phyloP scores from a whole-genome alignment of 2,888 invertebrate species.

The Arrhopalites spinosus region DNA sequence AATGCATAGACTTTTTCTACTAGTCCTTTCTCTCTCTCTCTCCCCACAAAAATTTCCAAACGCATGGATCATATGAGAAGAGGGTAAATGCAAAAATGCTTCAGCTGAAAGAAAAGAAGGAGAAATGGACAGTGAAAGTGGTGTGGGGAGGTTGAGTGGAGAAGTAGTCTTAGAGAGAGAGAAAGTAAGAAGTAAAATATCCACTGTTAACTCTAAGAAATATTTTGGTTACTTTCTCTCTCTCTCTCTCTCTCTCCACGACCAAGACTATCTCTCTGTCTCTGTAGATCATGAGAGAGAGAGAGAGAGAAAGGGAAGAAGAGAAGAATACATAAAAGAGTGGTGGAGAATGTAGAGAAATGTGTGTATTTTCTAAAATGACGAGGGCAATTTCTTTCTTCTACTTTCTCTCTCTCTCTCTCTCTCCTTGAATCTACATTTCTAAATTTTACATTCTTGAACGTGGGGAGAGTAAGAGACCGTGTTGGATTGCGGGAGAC shows the following conservation, averaged over 20 bases:
- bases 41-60: not conserved
- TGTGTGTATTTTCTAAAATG: conserved; percentile 9
- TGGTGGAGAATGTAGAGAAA: conserved; percentile 14
- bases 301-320: not conserved
- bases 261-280: too few species aligned
- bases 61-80: not conserved
- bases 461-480: too few species aligned
- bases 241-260: too few species aligned
- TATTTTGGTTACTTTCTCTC: too few species aligned
- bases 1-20: conserved; percentile 10
- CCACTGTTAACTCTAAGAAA: too few species aligned
- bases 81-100: not conserved
- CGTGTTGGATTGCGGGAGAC: too few species aligned
- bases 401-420: too few species aligned
- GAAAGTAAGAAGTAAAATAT: too few species aligned
- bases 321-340: not conserved
- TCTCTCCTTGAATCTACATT: not conserved
- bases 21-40: too few species aligned
- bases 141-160: too few species aligned
- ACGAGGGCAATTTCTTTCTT: conserved; percentile 18
- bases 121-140: not conserved
- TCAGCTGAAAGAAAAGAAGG: not conserved
- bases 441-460: not conserved
- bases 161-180: not conserved
- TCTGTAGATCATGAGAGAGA: not conserved